Percentiles rank a stretch among this genome's conserved stretches.
phyloP scores from a whole-genome alignment of 1,140 invertebrate genomes.

The Diplogasteroides magnus region DNA sequence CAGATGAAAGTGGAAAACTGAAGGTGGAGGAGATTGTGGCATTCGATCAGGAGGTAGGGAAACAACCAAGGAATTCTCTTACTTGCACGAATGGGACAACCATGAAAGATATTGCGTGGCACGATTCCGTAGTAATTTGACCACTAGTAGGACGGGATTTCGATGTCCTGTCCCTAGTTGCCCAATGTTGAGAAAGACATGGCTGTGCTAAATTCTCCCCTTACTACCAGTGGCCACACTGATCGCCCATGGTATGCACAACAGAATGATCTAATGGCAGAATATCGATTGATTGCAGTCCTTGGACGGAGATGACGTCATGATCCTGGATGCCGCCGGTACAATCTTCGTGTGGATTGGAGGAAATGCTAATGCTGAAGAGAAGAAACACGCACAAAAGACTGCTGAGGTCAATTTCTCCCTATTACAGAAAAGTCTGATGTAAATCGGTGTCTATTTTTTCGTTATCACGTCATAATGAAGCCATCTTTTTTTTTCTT shows the following conservation, averaged over 20 bases:
- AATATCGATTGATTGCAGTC: too few species aligned
- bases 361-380: constrained; percentile 66
- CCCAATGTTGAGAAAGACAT: too few species aligned
- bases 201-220: too few species aligned
- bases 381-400: constrained; percentile 62
- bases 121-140: too few species aligned
- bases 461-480: constrained; percentile 48
- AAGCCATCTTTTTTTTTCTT: constrained; percentile 42
- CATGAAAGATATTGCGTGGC: too few species aligned
- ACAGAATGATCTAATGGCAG: too few species aligned
- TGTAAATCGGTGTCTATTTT: constrained; percentile 37
- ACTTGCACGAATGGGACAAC: too few species aligned
- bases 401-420: constrained; percentile 62
- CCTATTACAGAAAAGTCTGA: too few species aligned
- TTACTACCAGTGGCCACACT: too few species aligned
- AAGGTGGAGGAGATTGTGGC: constrained; percentile 67
- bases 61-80: neutral
- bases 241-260: too few species aligned
- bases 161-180: too few species aligned
- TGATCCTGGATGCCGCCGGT: constrained; percentile 74
- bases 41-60: constrained; percentile 59
- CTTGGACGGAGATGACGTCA: constrained; percentile 75
- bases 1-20: constrained; percentile 57
- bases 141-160: too few species aligned
- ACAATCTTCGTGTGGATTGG: constrained; percentile 76